Base-by-base conservation (phyloP, 2,797 vertebrate genomes). In the Ctenochaetus hawaiiensis region DNA sequence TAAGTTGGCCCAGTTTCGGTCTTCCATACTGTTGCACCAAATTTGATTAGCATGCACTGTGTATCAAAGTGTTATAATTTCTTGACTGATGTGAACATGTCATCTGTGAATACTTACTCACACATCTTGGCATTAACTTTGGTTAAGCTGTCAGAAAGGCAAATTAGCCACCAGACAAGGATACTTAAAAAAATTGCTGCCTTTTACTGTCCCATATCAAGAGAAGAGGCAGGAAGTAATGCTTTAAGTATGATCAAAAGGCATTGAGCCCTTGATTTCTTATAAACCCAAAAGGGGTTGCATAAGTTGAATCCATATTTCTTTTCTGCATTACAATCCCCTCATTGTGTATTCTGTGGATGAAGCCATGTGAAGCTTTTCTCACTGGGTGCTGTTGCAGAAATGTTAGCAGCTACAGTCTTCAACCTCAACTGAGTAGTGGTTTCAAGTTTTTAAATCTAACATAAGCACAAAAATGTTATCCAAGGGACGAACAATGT, bases 221-320 rank as follows among this genome's bases (percentile, higher is more conserved):
- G 54, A 26, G 22, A n/a, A 58, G 47, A 23, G 53, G 43, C 39
- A 49, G 62, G 47, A 22, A 56, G 58, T 6, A 47, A 54, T 64
- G 52, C 61, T 65, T 51, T 37, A 64, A 44, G 45, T 65, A 45
- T 34, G 41, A 77, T 75, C 44, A 79, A 65, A 75, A 54, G 5
- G 45, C 8, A 60, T 3, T 18, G 17, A 69, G 62, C 6, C 34
- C n/a, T 67, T 62, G 37, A 63, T 77, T 72, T 17, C 39, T 52
- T 8, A 12, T 30, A 37, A 66, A 44, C 39, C 60, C 45, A 43
- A n/a, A 64, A 57, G 16, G 43, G 13, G 48, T 74, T 70, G 63
- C 52, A 70, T 4, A 14, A 12, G 47, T 34, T 58, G 23, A 45
- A 73, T 72, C 53, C n/a, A 45, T 49, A 59, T 76, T 63, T 76